phyloP scores from a whole-genome alignment of 2,888 invertebrate genomes.

The Helobdella robusta region DNA sequence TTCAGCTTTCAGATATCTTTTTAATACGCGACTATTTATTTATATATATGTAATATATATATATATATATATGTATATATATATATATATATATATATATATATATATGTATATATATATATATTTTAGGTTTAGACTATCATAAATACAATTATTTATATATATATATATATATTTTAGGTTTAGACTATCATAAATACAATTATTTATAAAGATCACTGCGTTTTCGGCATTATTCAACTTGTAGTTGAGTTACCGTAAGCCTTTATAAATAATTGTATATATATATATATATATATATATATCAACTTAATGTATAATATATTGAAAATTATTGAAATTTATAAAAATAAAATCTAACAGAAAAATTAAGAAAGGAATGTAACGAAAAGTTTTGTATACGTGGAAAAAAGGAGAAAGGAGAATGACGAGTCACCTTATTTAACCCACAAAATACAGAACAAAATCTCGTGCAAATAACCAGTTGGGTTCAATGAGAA shows the following conservation, averaged over 20 bases:
- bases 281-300: neutral
- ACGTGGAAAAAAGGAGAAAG: too few species aligned
- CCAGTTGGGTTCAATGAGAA: too few species aligned
- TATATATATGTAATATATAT: too few species aligned
- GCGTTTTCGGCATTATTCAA: too few species aligned
- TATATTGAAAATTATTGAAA: neutral
- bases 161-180: conserved; percentile 1
- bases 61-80: conserved; percentile 6
- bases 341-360: neutral
- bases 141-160: neutral
- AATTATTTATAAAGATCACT: too few species aligned
- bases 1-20: too few species aligned
- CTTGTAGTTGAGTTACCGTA: neutral
- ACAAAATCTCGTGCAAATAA: too few species aligned
- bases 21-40: too few species aligned
- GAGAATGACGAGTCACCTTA: too few species aligned
- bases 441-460: too few species aligned
- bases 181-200: too few species aligned
- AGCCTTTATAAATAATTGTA: neutral
- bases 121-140: neutral
- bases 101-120: conserved; percentile 10
- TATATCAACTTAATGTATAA: neutral
- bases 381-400: neutral
- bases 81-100: conserved; percentile 1
- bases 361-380: neutral